Conservation (phyloP, 1,140 invertebrate genomes). For the Drosophila lacteicornis region DNA sequence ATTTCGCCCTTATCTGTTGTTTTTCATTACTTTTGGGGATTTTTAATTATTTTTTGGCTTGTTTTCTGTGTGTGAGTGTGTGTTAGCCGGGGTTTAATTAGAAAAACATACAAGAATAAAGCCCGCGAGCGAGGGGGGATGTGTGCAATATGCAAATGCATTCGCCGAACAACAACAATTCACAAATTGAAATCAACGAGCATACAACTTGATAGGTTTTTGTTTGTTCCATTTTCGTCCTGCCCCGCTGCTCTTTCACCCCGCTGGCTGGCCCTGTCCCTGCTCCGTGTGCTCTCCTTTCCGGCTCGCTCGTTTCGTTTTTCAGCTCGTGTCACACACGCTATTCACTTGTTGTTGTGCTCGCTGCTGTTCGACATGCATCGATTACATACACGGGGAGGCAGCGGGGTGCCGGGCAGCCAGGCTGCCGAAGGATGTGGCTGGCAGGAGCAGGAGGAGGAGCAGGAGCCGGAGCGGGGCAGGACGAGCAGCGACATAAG, state of each 20-base stretch:
- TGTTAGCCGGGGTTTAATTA: constrained; percentile 66
- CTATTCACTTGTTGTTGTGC: constrained; percentile 67
- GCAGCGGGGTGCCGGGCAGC: neutral
- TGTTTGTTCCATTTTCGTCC: constrained; percentile 52
- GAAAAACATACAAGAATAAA: constrained; percentile 52
- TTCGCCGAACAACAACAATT: constrained; percentile 60
- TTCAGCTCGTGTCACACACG: constrained; percentile 63
- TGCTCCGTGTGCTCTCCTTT: constrained; percentile 31
- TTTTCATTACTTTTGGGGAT: constrained; percentile 21
- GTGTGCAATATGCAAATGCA: constrained; percentile 80
- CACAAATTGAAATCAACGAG: constrained; percentile 83
- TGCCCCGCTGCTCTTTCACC: neutral
- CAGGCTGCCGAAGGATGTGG: constrained; percentile 1
- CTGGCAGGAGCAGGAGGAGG: neutral
- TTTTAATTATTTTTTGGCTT: constrained; percentile 35
- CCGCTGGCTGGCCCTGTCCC: neutral
- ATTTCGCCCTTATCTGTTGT: constrained; percentile 45
- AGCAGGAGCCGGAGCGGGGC: constrained; percentile 18
- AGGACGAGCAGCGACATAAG: constrained; percentile 59
- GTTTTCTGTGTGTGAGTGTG: constrained; percentile 7
- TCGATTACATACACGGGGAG: constrained; percentile 74
- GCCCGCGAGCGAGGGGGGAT: constrained; percentile 38
- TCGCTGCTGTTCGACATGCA: constrained; percentile 78
- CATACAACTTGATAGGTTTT: constrained; percentile 79
- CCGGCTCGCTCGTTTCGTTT: constrained; percentile 61